Evolutionary conservation across 2,888 invertebrate genomes (phyloP).

Genomic region (Busseola fusca): DNA sequence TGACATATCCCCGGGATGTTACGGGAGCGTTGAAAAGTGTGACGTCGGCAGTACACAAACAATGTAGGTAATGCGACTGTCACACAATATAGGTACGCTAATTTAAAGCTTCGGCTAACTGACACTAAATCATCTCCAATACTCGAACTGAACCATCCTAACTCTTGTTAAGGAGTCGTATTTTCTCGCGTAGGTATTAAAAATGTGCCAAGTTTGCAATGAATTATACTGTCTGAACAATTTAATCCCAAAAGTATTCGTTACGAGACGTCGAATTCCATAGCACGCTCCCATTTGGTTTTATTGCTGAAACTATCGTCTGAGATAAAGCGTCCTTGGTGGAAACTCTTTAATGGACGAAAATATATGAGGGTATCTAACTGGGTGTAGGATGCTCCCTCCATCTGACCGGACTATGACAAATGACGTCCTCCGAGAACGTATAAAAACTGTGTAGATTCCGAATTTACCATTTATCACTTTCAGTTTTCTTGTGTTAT

Average conservation of each 20-base stretch:
- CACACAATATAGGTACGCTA: conserved; percentile 21
- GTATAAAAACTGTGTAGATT: conserved; percentile 65
- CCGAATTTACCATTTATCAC: conserved; percentile 68
- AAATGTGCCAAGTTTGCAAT: conserved; percentile 48
- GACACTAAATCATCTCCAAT: conserved; percentile 21
- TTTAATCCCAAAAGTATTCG: conserved; percentile 50
- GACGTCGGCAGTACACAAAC: conserved; percentile 32
- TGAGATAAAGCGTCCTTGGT: conserved; percentile 41
- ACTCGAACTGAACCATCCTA: conserved; percentile 6
- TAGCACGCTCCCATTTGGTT: conserved; percentile 44
- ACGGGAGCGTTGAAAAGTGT: conserved; percentile 30
- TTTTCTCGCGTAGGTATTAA: conserved; percentile 27
- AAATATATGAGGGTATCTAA: conserved; percentile 55
- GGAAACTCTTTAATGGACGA: conserved; percentile 40
- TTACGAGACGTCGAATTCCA: conserved; percentile 38
- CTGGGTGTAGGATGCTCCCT: conserved; percentile 52
- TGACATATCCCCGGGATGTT: conserved; percentile 55
- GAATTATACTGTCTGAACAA: conserved; percentile 45
- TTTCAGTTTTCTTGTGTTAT: conserved; percentile 28
- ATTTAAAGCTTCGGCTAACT: conserved; percentile 36
- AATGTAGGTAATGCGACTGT: conserved; percentile 20
- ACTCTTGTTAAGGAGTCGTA: conserved; percentile 15
- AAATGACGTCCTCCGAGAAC: conserved; percentile 69
- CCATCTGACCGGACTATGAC: conserved; percentile 67
- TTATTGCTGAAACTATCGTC: conserved; percentile 51